phyloP scores from a whole-genome alignment of 1,140 invertebrate species.

The Sipha flava region DNA sequence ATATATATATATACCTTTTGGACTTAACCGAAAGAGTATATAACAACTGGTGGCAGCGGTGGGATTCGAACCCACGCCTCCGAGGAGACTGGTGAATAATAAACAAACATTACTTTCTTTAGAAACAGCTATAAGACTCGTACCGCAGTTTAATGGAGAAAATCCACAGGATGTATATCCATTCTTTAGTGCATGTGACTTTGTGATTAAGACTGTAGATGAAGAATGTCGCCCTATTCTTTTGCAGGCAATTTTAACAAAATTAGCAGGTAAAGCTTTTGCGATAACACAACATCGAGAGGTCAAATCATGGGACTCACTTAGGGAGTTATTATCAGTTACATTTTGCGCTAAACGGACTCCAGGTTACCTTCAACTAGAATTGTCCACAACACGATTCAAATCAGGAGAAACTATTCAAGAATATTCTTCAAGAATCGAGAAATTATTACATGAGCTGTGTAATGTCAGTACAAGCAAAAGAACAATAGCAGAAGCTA shows the following conservation, averaged over 20 bases:
- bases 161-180: not conserved
- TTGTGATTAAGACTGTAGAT: not conserved
- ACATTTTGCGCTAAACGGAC: not conserved
- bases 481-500: not conserved
- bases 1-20: too few species aligned
- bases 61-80: slow-evolving; percentile 67
- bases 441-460: not conserved
- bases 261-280: not conserved
- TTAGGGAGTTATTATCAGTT: not conserved
- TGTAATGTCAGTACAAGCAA: not conserved
- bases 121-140: not conserved
- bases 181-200: not conserved
- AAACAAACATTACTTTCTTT: not conserved
- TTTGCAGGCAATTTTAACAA: not conserved
- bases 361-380: not conserved
- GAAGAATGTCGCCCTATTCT: not conserved
- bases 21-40: too few species aligned
- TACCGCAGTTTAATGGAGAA: not conserved
- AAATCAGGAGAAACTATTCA: not conserved
- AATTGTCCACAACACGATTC: not conserved
- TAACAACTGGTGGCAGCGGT: too few species aligned
- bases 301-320: not conserved
- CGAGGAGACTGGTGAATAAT: slow-evolving; percentile 63
- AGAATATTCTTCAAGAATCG: not conserved
- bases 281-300: not conserved